phyloP scores from a whole-genome alignment of 1,140 invertebrate species.

The Rhagoletis pomonella region DNA sequence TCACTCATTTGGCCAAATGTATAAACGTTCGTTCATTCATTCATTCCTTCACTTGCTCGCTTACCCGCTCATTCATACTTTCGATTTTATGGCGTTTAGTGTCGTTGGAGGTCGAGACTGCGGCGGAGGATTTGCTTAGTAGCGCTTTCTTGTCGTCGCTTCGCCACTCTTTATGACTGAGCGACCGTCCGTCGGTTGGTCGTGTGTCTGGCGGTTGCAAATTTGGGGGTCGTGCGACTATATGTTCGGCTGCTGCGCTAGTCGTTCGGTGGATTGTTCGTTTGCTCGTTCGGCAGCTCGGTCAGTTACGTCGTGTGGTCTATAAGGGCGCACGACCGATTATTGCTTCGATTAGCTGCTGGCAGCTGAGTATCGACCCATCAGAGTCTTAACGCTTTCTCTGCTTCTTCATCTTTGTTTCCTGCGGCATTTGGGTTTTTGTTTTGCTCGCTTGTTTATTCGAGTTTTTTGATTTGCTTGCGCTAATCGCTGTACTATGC shows the following conservation, averaged over 20 bases:
- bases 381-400: background rate
- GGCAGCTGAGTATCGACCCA: slow-evolving; percentile 46
- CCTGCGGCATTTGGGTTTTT: slow-evolving; percentile 7
- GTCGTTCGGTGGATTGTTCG: background rate
- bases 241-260: too few relatives aligned
- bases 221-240: background rate
- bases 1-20: background rate
- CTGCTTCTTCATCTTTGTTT: background rate
- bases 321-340: slow-evolving; percentile 39
- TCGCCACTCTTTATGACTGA: background rate
- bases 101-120: background rate
- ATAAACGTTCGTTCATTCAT: slow-evolving; percentile 29
- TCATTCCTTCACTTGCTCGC: background rate
- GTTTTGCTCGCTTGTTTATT: slow-evolving; percentile 22
- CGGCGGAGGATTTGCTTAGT: slow-evolving; percentile 15
- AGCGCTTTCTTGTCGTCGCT: background rate
- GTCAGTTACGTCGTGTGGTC: slow-evolving; percentile 14
- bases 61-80: slow-evolving; percentile 34
- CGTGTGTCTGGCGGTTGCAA: background rate
- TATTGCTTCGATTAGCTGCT: slow-evolving; percentile 12
- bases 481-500: background rate
- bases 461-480: slow-evolving; percentile 47
- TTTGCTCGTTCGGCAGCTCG: slow-evolving; percentile 15
- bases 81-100: slow-evolving; percentile 15
- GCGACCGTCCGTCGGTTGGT: background rate